These are phyloP conservation scores for Nymphalis c-album DNA, from an alignment of 2,888 invertebrate species.

Conservation along the genomic window DNA sequence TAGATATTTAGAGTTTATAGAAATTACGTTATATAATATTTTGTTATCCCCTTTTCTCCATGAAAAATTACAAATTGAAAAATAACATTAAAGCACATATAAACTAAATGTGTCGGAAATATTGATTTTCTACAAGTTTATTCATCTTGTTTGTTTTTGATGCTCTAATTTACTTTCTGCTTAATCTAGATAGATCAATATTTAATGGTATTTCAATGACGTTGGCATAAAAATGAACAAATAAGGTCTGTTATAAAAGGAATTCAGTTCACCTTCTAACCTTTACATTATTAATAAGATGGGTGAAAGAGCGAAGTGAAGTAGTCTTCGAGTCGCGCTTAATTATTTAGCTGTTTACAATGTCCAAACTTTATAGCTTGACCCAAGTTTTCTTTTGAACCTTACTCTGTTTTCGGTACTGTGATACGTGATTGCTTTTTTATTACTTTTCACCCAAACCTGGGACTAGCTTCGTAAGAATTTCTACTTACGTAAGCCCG, in stretches of 20 bases:
- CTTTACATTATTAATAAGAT: slow-evolving; percentile 46
- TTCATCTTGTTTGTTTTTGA: not conserved
- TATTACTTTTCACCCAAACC: slow-evolving; percentile 20
- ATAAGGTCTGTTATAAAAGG: slow-evolving; percentile 36
- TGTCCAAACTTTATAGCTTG: slow-evolving; percentile 45
- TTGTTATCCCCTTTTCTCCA: too few relatives aligned
- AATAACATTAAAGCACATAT: too few relatives aligned
- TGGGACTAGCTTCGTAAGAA: slow-evolving; percentile 25
- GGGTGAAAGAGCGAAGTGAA: slow-evolving; percentile 48
- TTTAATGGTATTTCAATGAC: slow-evolving; percentile 2
- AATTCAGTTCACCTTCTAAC: slow-evolving; percentile 35
- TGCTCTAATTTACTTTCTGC: not conserved
- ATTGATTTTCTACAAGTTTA: too few relatives aligned
- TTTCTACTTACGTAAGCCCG: slow-evolving; percentile 32
- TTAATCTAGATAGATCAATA: not conserved
- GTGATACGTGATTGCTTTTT: slow-evolving; percentile 21
- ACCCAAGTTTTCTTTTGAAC: slow-evolving; percentile 39
- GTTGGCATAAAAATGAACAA: slow-evolving; percentile 8
- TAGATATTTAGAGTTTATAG: too few relatives aligned
- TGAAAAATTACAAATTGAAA: too few relatives aligned
- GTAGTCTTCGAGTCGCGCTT: slow-evolving; percentile 48
- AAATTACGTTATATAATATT: too few relatives aligned
- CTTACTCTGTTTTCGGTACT: slow-evolving; percentile 19
- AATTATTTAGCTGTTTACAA: slow-evolving; percentile 56
- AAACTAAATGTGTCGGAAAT: too few relatives aligned